Evolutionary conservation across 2,797 vertebrate genomes (phyloP), one percentile per base, ranked within the genome.

Genomic region (Gallinago stenura): DNA sequence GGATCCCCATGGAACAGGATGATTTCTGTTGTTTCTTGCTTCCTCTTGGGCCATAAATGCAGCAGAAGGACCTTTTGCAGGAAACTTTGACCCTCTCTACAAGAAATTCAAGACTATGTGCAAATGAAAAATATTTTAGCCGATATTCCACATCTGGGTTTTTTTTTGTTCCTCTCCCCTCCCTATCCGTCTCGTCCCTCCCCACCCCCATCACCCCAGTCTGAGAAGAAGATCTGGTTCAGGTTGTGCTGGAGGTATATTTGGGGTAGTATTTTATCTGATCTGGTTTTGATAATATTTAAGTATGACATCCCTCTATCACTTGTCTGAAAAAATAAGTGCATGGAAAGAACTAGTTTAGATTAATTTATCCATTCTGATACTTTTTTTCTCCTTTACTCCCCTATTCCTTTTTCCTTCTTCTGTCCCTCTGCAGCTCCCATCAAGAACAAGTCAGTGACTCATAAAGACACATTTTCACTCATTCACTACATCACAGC

Each of bases 401-500:
- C 77, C 35, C 7, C 26, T 46, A 10, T 50, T 72, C 50, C 58
- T 64, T 90, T 87, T 83, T 87, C 71, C 75, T 73, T 89, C 66
- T 41, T 48, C 77, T 75, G 68, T 18, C 61, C 71, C 94, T 96
- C 68, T 78, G 41, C 78, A 92, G 93, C 78, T 95, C 78, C 95
- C 87, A 78, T 89, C 78, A 93, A 71, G 94, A 94, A 26, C 71
- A 87, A 96, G 93, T 87, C 94, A 91, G 90, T 95, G 94, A 97
- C 90, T 97, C 96, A 97, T 35, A 97, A 94, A 95, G 93, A 65
- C 79, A 93, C 86, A 65, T 95, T 93, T 94, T 92, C 83, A 57
- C 90, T 96, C 88, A 89, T 95, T 94, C 96, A 95, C 88, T 92
- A 37, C 90, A 96, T 95, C 94, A 93, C 92, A 96, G 95, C 92